These are phyloP conservation scores for Hirtodrosophila duncani DNA, from an alignment of 2,888 invertebrate species.

Conservation along the genomic window DNA sequence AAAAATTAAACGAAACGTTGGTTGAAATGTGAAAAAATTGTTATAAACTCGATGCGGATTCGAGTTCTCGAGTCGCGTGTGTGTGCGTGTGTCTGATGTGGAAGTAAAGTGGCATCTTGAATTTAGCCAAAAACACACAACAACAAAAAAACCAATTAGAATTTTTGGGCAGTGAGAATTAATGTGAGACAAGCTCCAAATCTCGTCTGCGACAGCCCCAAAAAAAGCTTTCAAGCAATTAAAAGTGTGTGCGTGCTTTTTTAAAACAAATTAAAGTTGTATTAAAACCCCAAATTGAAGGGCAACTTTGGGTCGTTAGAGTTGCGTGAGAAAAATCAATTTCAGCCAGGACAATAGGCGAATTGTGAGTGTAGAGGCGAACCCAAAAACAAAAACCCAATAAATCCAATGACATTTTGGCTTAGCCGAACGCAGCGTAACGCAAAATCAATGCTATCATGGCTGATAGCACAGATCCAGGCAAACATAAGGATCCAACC, in stretches of 20 bases:
- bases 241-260: conserved; percentile 20
- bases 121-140: too few species aligned
- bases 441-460: conserved; percentile 73
- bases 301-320: conserved; percentile 47
- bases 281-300: conserved; percentile 51
- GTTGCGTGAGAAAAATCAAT: conserved; percentile 76
- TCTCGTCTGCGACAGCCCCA: conserved; percentile 10
- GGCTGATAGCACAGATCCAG: conserved; percentile 73
- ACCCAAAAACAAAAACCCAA: conserved; percentile 10
- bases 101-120: conserved; percentile 33
- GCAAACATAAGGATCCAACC: conserved; percentile 69
- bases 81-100: too few species aligned
- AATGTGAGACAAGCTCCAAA: conserved; percentile 16
- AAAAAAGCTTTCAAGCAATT: conserved; percentile 28
- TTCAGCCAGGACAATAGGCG: too few species aligned
- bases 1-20: conserved; percentile 36
- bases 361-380: conserved; percentile 26
- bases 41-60: too few species aligned
- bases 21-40: conserved; percentile 39
- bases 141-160: conserved; percentile 47
- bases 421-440: conserved; percentile 31
- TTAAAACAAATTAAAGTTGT: conserved; percentile 48
- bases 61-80: too few species aligned
- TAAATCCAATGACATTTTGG: conserved; percentile 59
- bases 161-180: conserved; percentile 43